Percentiles rank a stretch among this genome's conserved stretches.
Evolutionary conservation across 1,140 invertebrate genomes (phyloP).

Genomic region (Meloidogyne floridensis): DNA sequence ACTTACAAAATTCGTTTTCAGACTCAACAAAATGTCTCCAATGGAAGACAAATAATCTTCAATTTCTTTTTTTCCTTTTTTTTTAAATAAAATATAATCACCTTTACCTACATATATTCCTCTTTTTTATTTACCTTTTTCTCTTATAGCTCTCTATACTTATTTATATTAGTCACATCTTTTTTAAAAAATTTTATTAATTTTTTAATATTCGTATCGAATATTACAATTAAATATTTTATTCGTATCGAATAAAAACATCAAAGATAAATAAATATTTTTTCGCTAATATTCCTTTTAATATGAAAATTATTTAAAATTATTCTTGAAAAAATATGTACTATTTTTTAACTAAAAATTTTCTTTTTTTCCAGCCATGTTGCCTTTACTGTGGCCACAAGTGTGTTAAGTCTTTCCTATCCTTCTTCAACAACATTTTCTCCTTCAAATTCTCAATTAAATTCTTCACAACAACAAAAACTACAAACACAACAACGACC

Average conservation of each 20-base stretch:
- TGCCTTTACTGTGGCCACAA: slow-evolving; percentile 61
- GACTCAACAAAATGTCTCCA: slow-evolving; percentile 5
- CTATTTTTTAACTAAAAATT: slow-evolving; percentile 4
- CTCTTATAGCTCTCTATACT: no score
- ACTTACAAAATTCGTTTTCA: not conserved
- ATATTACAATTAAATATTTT: not conserved
- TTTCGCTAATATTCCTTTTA: not conserved
- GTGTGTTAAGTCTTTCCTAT: slow-evolving; percentile 47
- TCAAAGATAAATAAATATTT: not conserved
- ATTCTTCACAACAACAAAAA: not conserved
- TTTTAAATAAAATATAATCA: not conserved
- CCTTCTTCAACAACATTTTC: not conserved
- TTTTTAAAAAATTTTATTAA: not conserved
- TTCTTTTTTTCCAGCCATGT: slow-evolving; percentile 54
- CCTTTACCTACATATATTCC: not conserved
- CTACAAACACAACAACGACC: slow-evolving; percentile 12
- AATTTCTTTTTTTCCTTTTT: not conserved
- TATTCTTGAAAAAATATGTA: not conserved
- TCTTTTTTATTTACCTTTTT: not conserved
- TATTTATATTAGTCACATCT: slow-evolving; percentile 5
- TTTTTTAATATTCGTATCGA: slow-evolving; percentile 10
- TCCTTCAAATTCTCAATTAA: no score
- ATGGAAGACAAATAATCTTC: slow-evolving; percentile 11
- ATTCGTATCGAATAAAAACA: slow-evolving; percentile 31
- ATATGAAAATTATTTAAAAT: not conserved